These are phyloP conservation scores for Bucorvus abyssinicus DNA, from an alignment of 2,797 vertebrate species.

Conservation along the genomic window DNA sequence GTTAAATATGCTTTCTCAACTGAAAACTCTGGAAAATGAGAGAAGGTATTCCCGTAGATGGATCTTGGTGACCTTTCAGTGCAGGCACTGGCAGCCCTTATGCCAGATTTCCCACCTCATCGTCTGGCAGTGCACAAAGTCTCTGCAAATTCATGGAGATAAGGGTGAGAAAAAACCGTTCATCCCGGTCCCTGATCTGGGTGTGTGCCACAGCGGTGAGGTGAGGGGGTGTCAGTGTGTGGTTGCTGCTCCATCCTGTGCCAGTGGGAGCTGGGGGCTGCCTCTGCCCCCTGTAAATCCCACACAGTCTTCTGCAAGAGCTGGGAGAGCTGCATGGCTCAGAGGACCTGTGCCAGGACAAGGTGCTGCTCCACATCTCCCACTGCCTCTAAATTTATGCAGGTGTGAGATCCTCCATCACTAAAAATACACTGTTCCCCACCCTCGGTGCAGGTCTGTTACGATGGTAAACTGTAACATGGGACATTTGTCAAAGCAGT, in stretches of 20 bases:
- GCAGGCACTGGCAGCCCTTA: not conserved
- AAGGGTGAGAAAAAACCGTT: not conserved
- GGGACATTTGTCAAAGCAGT: not conserved
- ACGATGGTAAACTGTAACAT: not conserved
- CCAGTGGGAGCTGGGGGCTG: not conserved
- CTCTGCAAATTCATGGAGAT: not conserved
- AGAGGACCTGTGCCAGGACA: not conserved
- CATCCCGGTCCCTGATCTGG: accelerated
- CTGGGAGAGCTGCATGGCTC: not conserved
- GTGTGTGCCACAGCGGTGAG: accelerated
- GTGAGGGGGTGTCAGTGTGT: not conserved
- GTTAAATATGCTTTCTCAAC: not conserved
- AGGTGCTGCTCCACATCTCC: not conserved
- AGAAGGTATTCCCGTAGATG: not conserved
- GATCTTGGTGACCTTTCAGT: not conserved
- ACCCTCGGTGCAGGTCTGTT: not conserved
- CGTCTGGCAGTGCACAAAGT: not conserved
- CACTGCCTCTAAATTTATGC: not conserved
- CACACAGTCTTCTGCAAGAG: accelerated
- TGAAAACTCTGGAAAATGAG: not conserved
- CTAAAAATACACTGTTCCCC: not conserved
- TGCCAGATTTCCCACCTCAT: not conserved
- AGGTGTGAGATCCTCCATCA: not conserved
- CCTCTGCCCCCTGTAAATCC: not conserved
- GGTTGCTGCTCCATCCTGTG: not conserved